These are phyloP conservation scores for Trichonephila clavipes DNA, from an alignment of 1,140 invertebrate species.

Conservation along the genomic window DNA sequence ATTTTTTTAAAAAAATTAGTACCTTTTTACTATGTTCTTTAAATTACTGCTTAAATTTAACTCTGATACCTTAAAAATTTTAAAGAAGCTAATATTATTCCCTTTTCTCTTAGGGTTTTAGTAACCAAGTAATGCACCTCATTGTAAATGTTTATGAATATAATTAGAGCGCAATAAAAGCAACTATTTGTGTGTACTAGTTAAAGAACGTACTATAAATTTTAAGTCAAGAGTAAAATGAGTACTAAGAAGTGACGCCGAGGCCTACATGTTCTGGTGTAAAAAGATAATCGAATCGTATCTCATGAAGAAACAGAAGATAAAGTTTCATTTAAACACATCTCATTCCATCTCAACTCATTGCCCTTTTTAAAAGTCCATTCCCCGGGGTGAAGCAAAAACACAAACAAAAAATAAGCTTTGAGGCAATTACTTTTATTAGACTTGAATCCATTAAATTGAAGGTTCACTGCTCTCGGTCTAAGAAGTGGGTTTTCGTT, in stretches of 20 bases:
- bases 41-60: too few relatives aligned
- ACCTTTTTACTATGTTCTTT: too few relatives aligned
- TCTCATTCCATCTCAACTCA: conserved; percentile 28
- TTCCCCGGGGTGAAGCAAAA: neutral
- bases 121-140: too few relatives aligned
- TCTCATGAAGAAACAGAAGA: neutral
- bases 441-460: conserved; percentile 58
- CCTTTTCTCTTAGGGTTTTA: too few relatives aligned
- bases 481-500: neutral
- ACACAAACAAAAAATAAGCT: conserved; percentile 32
- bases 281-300: conserved; percentile 24
- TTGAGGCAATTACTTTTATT: conserved; percentile 64
- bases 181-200: too few relatives aligned
- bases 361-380: conserved; percentile 17
- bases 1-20: too few relatives aligned
- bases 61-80: too few relatives aligned
- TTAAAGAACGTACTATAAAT: too few relatives aligned
- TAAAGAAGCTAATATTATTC: too few relatives aligned
- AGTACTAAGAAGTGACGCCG: neutral
- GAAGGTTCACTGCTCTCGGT: conserved; percentile 9
- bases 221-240: too few relatives aligned
- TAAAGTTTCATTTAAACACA: conserved; percentile 38
- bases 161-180: too few relatives aligned
- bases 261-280: neutral
- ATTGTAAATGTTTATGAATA: too few relatives aligned